A percentile compares a stretch with the other conserved stretches of the same genome.
Conservation (phyloP, 37 sponge, comb jelly and placozoan genomes). For the Halichondria panicea region DNA sequence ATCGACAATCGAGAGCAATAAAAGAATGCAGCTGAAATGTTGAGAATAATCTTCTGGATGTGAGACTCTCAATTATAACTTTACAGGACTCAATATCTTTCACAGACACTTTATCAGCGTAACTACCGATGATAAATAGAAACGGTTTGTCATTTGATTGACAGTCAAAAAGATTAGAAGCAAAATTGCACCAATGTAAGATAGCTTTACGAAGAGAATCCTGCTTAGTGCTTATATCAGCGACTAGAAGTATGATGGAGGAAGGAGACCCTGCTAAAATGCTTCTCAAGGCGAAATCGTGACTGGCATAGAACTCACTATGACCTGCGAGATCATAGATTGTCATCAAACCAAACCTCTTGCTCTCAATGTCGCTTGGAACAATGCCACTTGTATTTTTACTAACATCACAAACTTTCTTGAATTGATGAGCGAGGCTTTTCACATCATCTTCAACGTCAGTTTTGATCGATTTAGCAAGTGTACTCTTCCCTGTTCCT, state of each 20-base stretch:
- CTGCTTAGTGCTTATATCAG: neutral
- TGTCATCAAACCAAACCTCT: neutral
- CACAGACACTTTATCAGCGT: neutral
- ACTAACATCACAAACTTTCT: neutral
- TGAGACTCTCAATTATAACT: too few species aligned
- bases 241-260: neutral
- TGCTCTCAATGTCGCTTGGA: neutral
- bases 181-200: too few species aligned
- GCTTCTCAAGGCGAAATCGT: neutral
- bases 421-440: neutral
- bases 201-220: too few species aligned
- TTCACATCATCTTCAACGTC: neutral
- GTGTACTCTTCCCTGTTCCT: neutral
- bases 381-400: neutral
- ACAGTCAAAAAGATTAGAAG: too few species aligned
- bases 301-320: neutral
- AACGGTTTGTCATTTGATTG: too few species aligned
- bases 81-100: too few species aligned
- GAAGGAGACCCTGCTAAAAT: neutral
- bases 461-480: neutral
- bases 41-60: too few species aligned
- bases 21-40: neutral
- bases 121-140: neutral
- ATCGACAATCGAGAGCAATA: neutral
- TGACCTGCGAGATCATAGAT: neutral